Evolutionary conservation across 2,113 vertebrate species (phyloP).

Genomic region (Dromiciops gliroides): DNA sequence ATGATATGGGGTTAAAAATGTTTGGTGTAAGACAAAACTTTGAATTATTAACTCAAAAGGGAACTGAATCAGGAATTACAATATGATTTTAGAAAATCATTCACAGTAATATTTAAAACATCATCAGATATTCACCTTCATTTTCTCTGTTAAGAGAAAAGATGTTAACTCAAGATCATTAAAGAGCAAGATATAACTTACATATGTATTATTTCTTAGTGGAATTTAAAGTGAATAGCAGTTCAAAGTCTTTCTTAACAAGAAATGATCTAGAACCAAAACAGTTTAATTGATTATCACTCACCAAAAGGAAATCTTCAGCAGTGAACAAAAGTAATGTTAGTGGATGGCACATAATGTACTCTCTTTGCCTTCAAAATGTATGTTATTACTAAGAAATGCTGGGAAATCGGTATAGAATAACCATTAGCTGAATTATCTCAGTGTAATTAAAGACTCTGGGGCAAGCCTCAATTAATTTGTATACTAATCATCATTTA

Average conservation of each 20-base stretch:
- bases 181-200: slow-evolving; percentile 9
- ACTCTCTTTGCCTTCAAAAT: neutral
- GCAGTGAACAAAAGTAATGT: neutral
- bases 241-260: slow-evolving; percentile 22
- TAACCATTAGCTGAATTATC: slow-evolving; percentile 12
- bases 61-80: slow-evolving; percentile 4
- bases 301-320: neutral
- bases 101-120: slow-evolving; percentile 10
- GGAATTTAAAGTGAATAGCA: slow-evolving; percentile 20
- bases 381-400: slow-evolving; percentile 47
- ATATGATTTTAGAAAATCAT: slow-evolving; percentile 26
- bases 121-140: slow-evolving; percentile 22
- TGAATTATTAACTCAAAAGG: neutral
- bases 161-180: slow-evolving; percentile 14
- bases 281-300: neutral
- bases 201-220: slow-evolving; percentile 3
- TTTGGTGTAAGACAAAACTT: slow-evolving; percentile 37
- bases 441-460: slow-evolving; percentile 36
- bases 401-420: slow-evolving; percentile 25
- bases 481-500: slow-evolving; percentile 8
- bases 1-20: slow-evolving; percentile 21
- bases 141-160: neutral
- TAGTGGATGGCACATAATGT: neutral
- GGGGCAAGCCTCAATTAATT: slow-evolving; percentile 35
- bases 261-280: neutral